Conservation (phyloP, 2,113 vertebrate genomes). For the Oryzias woworae region DNA sequence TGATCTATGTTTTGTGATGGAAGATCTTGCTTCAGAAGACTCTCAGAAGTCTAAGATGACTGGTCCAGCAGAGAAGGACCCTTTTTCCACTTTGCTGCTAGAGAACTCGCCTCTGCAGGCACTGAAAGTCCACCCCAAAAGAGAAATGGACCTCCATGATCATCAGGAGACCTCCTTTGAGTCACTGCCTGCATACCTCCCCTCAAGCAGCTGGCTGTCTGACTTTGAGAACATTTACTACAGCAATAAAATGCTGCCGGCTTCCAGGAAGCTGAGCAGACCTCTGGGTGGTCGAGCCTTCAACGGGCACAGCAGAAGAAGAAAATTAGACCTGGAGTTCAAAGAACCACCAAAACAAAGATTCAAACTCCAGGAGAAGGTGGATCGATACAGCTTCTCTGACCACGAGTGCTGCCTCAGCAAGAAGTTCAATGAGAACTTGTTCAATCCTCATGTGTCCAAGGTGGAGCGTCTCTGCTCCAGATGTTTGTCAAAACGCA, state of each 20-base stretch:
- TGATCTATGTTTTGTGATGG: not conserved
- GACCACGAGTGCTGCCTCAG: constrained; percentile 55
- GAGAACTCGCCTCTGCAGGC: not conserved
- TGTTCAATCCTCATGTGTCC: not conserved
- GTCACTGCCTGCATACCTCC: constrained; percentile 67
- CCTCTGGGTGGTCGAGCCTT: not conserved
- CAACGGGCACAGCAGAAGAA: constrained; percentile 21
- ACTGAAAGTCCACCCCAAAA: constrained; percentile 5
- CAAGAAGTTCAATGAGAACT: constrained; percentile 24
- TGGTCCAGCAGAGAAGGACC: not conserved
- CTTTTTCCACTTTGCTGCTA: not conserved
- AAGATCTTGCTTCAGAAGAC: not conserved
- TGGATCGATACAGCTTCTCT: constrained; percentile 47
- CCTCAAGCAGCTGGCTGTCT: constrained; percentile 66
- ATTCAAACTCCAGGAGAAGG: constrained; percentile 45
- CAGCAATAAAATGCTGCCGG: constrained; percentile 39
- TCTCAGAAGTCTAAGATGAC: not conserved
- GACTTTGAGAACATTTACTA: constrained; percentile 64
- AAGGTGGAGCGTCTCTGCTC: constrained; percentile 61
- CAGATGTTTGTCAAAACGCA: constrained; percentile 54
- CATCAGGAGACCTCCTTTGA: constrained; percentile 65
- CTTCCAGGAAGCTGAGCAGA: constrained; percentile 44
- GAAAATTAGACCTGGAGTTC: constrained; percentile 27
- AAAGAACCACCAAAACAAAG: constrained; percentile 43
- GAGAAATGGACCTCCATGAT: constrained; percentile 19